phyloP scores from a whole-genome alignment of 2,113 vertebrate species.

The Diadophis punctatus region DNA sequence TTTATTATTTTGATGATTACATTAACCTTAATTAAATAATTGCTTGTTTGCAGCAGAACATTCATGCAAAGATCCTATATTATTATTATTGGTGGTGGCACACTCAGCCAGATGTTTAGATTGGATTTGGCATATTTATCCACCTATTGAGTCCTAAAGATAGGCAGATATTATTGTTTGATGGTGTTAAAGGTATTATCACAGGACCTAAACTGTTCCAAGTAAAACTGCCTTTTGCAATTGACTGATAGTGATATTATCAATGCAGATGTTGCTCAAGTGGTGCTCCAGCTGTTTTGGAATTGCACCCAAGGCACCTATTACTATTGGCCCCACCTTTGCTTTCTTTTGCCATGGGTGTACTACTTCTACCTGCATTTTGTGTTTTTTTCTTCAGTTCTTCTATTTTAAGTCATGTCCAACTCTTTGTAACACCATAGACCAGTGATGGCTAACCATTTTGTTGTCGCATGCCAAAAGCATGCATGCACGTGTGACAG shows the following conservation, averaged over 20 bases:
- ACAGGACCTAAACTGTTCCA: not conserved
- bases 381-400: not conserved
- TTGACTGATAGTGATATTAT: not conserved
- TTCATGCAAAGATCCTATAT: not conserved
- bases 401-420: not conserved
- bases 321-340: not conserved
- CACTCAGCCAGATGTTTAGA: not conserved
- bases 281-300: not conserved
- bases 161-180: not conserved
- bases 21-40: not conserved
- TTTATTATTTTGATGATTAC: not conserved
- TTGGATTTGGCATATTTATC: not conserved
- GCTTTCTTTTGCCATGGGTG: not conserved
- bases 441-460: no score
- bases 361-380: not conserved
- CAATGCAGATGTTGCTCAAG: not conserved
- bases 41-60: not conserved
- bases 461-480: no score
- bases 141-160: not conserved
- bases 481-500: no score
- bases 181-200: not conserved
- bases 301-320: not conserved
- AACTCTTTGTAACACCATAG: no score
- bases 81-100: not conserved
- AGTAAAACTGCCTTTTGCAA: not conserved